These are phyloP conservation scores for Patella ulyssiponensis DNA, from an alignment of 2,888 invertebrate genomes.

Conservation along the genomic window DNA sequence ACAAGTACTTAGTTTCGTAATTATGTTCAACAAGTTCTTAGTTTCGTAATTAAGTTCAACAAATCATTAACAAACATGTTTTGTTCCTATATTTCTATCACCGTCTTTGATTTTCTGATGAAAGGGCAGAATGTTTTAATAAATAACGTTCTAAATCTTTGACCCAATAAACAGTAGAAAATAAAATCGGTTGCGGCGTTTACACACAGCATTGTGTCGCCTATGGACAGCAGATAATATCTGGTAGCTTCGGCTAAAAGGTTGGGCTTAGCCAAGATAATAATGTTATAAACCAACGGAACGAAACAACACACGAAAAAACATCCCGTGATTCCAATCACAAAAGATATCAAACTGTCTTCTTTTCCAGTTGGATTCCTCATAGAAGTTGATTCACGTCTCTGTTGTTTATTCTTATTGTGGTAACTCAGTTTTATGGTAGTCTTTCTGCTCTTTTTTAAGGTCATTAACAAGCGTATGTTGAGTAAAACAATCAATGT, in stretches of 20 bases:
- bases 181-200: constrained; percentile 45
- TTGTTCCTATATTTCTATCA: too few species aligned
- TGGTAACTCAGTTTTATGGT: constrained; percentile 17
- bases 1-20: too few species aligned
- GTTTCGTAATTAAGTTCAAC: too few species aligned
- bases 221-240: constrained; percentile 31
- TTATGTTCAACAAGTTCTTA: too few species aligned
- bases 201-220: constrained; percentile 40
- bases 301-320: constrained; percentile 43
- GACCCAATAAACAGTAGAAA: constrained; percentile 44
- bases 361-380: constrained; percentile 29
- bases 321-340: constrained; percentile 41
- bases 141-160: constrained; percentile 36
- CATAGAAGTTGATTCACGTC: not conserved
- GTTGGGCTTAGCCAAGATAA: constrained; percentile 30
- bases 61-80: too few species aligned
- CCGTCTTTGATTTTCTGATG: too few species aligned
- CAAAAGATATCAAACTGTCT: constrained; percentile 39
- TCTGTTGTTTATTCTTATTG: not conserved
- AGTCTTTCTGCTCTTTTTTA: constrained; percentile 21
- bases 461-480: constrained; percentile 36
- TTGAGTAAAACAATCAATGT: constrained; percentile 39
- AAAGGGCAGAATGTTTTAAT: constrained; percentile 31
- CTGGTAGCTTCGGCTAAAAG: constrained; percentile 17
- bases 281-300: constrained; percentile 34